Percentiles rank a stretch among this genome's conserved stretches.
Conservation (phyloP, 2,797 vertebrate species). For the Lepus oiostolus region DNA sequence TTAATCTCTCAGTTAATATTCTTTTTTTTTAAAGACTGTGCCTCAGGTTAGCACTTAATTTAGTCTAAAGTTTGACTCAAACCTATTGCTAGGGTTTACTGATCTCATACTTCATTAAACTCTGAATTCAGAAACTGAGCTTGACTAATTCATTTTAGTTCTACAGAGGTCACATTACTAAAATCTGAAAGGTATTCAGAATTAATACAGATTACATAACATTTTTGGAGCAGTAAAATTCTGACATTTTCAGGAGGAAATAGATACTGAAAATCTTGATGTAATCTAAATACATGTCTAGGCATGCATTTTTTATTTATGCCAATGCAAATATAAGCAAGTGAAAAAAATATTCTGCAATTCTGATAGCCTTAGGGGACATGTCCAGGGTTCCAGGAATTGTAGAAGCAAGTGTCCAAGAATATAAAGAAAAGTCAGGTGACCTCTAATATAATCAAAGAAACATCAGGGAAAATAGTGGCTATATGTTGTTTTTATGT, state of each 20-base stretch:
- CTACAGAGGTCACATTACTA: conserved; percentile 23
- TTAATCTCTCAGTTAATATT: conserved; percentile 63
- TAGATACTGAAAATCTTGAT: not conserved
- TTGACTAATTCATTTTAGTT: conserved; percentile 40
- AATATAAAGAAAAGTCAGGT: not conserved
- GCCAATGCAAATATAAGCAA: not conserved
- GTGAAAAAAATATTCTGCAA: not conserved
- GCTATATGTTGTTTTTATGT: not conserved
- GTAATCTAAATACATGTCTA: not conserved
- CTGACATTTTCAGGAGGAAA: not conserved
- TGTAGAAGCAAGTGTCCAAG: not conserved
- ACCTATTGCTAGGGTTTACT: not conserved
- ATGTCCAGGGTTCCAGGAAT: too few species aligned
- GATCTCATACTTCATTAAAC: not conserved
- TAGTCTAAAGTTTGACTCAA: conserved; percentile 44
- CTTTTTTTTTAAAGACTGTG: not conserved
- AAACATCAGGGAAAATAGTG: not conserved
- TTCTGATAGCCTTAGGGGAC: not conserved
- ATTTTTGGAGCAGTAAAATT: conserved; percentile 17
- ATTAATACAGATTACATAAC: not conserved
- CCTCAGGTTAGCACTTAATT: conserved; percentile 35
- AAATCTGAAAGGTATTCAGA: not conserved
- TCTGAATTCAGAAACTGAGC: conserved; percentile 50
- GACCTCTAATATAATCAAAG: not conserved
- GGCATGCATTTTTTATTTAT: not conserved